phyloP scores from a whole-genome alignment of 1,140 invertebrate genomes.

The Gryllus bimaculatus region DNA sequence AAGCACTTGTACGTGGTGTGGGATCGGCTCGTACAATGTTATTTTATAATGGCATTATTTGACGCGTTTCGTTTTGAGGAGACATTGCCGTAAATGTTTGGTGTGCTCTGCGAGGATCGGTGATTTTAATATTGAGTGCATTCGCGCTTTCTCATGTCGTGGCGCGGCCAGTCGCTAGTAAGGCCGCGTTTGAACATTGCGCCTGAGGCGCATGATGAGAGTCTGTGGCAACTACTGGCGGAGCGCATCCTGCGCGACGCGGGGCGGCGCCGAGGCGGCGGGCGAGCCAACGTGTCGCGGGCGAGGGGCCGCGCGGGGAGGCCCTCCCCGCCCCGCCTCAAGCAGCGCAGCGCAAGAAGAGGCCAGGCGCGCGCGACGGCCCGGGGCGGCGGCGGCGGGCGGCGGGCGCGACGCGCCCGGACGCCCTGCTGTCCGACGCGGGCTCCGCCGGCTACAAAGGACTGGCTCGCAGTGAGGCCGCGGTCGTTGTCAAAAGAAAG shows the following conservation, averaged over 20 bases:
- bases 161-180: too few species aligned
- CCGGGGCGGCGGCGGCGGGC: constrained; percentile 32
- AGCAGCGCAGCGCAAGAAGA: constrained; percentile 16
- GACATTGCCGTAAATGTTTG: too few species aligned
- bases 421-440: constrained; percentile 49
- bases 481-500: too few species aligned
- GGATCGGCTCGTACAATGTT: too few species aligned
- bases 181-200: not conserved
- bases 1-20: too few species aligned
- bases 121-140: too few species aligned
- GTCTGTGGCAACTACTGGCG: constrained; percentile 58
- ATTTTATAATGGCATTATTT: too few species aligned
- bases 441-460: constrained; percentile 56
- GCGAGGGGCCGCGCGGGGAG: constrained; percentile 38
- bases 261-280: constrained; percentile 37
- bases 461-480: too few species aligned
- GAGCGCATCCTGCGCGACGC: constrained; percentile 56
- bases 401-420: constrained; percentile 20
- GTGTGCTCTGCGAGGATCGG: too few species aligned
- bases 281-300: constrained; percentile 17
- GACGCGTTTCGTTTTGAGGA: too few species aligned
- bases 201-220: constrained; percentile 57
- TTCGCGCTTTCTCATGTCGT: too few species aligned
- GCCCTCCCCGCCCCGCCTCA: constrained; percentile 22
- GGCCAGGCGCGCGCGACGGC: constrained; percentile 29